Base-by-base conservation (phyloP, 2,113 vertebrate genomes). In the Ciconia boyciana region DNA sequence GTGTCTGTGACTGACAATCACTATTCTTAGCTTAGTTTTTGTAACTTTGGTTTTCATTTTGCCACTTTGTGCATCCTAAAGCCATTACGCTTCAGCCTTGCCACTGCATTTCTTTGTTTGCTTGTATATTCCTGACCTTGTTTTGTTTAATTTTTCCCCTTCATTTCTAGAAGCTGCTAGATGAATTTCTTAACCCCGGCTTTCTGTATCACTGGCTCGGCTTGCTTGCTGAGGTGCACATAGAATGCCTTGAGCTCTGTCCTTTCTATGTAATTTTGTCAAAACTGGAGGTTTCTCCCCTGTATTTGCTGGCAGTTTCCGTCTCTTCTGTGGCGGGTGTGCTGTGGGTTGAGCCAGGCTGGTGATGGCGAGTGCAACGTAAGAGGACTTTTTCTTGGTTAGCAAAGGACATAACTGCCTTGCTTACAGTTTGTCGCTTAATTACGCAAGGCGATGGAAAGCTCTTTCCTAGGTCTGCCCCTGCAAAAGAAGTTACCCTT, bases 291-390 rank as follows among this genome's bases (percentile, higher is more conserved):
- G 54, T 49, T 86, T 88, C 78, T 61, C 15, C 20, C 8, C 36
- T 68, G 17, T 69, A 10, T 80, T 86, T 74, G 13, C 20, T 77
- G 39, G 9, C 2, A 20, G 8, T 74, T 85, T 78, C 44, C 29
- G 55, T 81, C 55, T 87, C 12, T 44, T 52, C 28, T 57, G 19
- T 41, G 60, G 25, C 0, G 5, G 15, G 3, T 26, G 74, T 41
- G 54, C 66, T 83, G 44, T 77, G 54, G 28, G 44, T 79, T 83
- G 54, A 71, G 19, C 21, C 39, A 28, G 52, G 31, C 74, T 90
- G 79, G 16, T 28, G 54, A 54, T 49, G 36, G 32, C 7, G 69
- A 60, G 41, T 25, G 21, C 2, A 2, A 7, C 0, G 0, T 51
- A 21, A 58, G 66, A 69, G 32, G 32, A 34, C 21, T 61, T 26